Evolutionary conservation across 2,113 vertebrate species (phyloP).

Genomic region (Cinclus mexicanus): DNA sequence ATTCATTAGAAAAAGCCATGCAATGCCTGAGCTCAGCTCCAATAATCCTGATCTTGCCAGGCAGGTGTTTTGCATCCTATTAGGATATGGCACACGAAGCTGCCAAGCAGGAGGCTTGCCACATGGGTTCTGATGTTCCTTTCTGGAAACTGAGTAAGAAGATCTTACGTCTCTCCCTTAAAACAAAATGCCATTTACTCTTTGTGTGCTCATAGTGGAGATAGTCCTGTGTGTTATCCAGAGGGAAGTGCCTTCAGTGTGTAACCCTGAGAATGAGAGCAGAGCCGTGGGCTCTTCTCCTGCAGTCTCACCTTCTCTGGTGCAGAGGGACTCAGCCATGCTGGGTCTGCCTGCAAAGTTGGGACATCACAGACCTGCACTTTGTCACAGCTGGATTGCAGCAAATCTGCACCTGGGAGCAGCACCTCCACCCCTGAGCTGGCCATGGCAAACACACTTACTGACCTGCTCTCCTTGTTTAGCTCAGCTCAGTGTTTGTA

Average conservation of each 20-base stretch:
- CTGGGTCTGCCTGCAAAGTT: neutral
- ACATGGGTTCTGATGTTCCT: neutral
- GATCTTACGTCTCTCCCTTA: neutral
- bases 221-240: neutral
- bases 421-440: neutral
- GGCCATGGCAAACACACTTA: neutral
- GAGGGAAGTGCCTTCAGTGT: neutral
- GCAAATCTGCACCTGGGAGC: neutral
- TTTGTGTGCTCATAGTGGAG: neutral
- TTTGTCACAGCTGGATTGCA: neutral
- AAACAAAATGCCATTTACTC: neutral
- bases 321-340: neutral
- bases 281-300: neutral
- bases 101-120: neutral
- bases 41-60: constrained; percentile 43
- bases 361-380: neutral
- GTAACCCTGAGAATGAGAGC: neutral
- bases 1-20: constrained; percentile 56
- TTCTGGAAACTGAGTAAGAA: neutral
- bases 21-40: constrained; percentile 28
- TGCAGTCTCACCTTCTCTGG: neutral
- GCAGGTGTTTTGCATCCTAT: constrained; percentile 54
- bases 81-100: neutral
- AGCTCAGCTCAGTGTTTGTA: neutral
- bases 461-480: neutral